These are phyloP conservation scores for Drusus annulatus DNA, from an alignment of 1,140 invertebrate genomes.

Conservation along the genomic window DNA sequence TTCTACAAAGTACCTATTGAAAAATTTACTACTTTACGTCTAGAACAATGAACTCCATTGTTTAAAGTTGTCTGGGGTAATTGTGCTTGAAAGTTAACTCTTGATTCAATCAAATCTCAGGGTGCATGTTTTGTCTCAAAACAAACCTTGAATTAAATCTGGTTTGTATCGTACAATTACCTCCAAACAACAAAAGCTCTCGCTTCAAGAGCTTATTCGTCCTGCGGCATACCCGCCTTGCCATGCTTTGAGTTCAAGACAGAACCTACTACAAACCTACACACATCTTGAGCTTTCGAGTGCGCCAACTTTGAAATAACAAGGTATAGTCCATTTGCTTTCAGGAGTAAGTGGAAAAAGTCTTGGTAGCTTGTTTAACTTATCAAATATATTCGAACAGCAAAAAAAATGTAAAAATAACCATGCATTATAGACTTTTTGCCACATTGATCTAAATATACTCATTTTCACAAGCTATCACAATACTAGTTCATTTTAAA, in stretches of 20 bases:
- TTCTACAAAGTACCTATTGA: too few species aligned
- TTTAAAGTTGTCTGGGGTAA: constrained; percentile 3
- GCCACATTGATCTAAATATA: too few species aligned
- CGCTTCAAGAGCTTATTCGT: constrained; percentile 12
- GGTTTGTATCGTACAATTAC: constrained; percentile 35
- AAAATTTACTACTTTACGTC: too few species aligned
- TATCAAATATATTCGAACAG: too few species aligned
- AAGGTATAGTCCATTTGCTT: not conserved
- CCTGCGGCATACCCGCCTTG: not conserved
- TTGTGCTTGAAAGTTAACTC: not conserved
- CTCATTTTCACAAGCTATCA: too few species aligned
- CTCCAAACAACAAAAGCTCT: constrained; percentile 18
- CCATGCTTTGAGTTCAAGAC: not conserved
- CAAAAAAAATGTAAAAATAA: too few species aligned
- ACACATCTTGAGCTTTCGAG: not conserved
- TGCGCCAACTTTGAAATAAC: not conserved
- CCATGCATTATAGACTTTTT: too few species aligned
- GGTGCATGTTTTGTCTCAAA: constrained; percentile 23
- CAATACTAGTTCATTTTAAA: too few species aligned
- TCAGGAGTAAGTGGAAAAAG: not conserved
- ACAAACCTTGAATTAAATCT: constrained; percentile 31
- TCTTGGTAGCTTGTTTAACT: too few species aligned
- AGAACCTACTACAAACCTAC: not conserved
- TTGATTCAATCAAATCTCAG: not conserved
- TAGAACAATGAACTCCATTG: constrained; percentile 1